Percentiles rank a stretch among this genome's conserved stretches.
Conservation (phyloP, 2,888 invertebrate genomes). For the Lithosia quadra region DNA sequence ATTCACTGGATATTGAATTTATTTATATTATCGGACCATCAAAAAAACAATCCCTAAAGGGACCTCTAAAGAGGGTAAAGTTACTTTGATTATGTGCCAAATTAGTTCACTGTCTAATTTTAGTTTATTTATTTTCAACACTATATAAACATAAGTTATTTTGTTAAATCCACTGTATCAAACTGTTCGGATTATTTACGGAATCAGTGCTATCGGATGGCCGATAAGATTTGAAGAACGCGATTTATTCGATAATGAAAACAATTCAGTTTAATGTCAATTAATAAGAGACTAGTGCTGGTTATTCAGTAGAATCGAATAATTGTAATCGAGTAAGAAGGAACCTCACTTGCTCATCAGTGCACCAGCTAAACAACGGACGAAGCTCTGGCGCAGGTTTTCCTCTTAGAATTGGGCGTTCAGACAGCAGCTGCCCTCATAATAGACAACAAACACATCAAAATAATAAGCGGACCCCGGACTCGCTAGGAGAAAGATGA, state of each 20-base stretch:
- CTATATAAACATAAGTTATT: conserved; percentile 21
- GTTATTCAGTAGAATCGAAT: conserved; percentile 3
- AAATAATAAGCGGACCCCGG: no score
- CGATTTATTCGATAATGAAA: conserved; percentile 43
- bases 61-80: neutral
- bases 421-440: no score
- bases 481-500: no score
- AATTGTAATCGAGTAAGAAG: neutral
- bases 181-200: conserved; percentile 17
- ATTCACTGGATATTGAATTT: neutral
- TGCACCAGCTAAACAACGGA: no score
- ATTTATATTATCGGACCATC: no score
- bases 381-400: no score
- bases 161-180: conserved; percentile 10
- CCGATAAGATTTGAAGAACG: conserved; percentile 46
- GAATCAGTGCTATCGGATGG: conserved; percentile 50
- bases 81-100: neutral
- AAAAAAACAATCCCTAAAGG: no score
- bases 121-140: conserved; percentile 9
- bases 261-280: conserved; percentile 27
- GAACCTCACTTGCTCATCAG: neutral
- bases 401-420: no score
- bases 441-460: no score
- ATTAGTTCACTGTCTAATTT: neutral
- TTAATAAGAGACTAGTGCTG: conserved; percentile 11